A percentile compares a stretch with the other conserved stretches of the same genome.
Evolutionary conservation across 2,113 vertebrate genomes (phyloP).

Genomic region (Elephantulus edwardii): DNA sequence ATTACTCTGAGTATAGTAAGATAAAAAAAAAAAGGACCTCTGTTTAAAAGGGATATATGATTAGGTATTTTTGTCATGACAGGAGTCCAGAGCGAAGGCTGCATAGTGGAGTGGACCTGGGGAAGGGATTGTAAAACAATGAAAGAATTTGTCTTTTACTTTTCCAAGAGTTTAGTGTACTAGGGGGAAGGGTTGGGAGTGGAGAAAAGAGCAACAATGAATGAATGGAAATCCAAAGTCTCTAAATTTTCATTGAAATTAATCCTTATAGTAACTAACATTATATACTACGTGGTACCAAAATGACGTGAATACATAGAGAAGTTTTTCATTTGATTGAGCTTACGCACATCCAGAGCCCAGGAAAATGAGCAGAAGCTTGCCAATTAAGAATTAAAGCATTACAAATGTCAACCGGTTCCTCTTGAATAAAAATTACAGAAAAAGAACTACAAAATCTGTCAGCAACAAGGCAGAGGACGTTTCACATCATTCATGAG

Average conservation of each 20-base stretch:
- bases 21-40: not conserved
- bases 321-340: conserved; percentile 1
- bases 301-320: not conserved
- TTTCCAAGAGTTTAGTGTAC: too few species aligned
- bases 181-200: too few species aligned
- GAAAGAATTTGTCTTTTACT: too few species aligned
- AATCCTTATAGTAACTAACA: not conserved
- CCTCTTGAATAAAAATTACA: not conserved
- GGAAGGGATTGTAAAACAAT: too few species aligned
- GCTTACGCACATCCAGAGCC: not conserved
- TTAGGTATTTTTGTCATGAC: too few species aligned
- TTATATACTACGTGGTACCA: not conserved
- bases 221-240: too few species aligned
- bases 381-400: not conserved
- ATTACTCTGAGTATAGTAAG: not conserved
- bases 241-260: too few species aligned
- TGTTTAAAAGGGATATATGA: too few species aligned
- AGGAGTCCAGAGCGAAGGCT: too few species aligned
- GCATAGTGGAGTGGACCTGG: too few species aligned
- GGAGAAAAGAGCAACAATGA: too few species aligned
- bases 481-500: not conserved
- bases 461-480: not conserved
- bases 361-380: not conserved
- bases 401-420: not conserved
- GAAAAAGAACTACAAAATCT: not conserved